Evolutionary conservation across 2,113 vertebrate genomes (phyloP), one percentile per base, ranked within the genome.

Genomic region (Nibea coibor): DNA sequence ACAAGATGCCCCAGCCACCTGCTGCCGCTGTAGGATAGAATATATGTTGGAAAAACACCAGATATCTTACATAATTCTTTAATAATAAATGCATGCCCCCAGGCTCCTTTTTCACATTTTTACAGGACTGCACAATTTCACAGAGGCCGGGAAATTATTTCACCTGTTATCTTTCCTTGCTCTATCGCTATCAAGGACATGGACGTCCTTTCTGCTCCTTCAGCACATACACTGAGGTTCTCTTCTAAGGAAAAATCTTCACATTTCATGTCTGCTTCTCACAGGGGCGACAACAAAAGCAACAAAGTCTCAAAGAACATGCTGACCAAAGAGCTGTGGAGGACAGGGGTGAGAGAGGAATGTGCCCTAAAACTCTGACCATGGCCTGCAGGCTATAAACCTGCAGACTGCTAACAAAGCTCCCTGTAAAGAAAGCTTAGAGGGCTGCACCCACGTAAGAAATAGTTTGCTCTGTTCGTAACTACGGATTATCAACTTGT

Each of bases 1-100:
- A 87, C 88, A 92, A 39, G 43, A 88, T 53, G 64, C 28, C 63
- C 0, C 24, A 1, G 17, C 26, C 53, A 0, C 82, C 86, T 54
- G 69, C 35, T 47, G 17, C 4, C 51, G 4, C 28, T 26, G 19
- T 14, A 51, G 28, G n/a, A n/a, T 8, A n/a, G 0, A 14, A 39
- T 39, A 54, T 39, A 31, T 31, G 53, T 24, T 64, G 2, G 19
- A 43, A 57, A 53, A 87, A 75, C 51, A 72, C 48, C 42, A 24
- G 0, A 65, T 48, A 50, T 63, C 17, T 62, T 24, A 17, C 22
- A 45, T 12, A 48, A 72, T 39, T 69, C 22, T 17, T 2, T 26
- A 22, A 5, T 45, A 17, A 19, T 53, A 50, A 28, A 10, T 65
- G 43, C 28, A 47, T 31, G 22, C n/a, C 42, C 56, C 11, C 31